These are phyloP conservation scores for Pseudachorutes palmiensis DNA, from an alignment of 1,140 invertebrate genomes.

Conservation along the genomic window DNA sequence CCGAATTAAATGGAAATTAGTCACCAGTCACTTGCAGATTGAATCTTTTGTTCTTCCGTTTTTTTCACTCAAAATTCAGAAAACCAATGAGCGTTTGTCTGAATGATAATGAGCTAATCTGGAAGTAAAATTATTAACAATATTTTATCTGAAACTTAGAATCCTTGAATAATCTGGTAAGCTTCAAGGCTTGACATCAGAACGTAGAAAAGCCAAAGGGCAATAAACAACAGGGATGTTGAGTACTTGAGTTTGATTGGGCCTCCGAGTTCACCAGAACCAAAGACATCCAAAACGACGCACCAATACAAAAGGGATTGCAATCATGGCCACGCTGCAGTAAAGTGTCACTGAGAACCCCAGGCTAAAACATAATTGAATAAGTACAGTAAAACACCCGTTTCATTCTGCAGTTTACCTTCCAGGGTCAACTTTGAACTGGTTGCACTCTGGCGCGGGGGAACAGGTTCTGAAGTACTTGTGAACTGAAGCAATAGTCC, in stretches of 20 bases:
- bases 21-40: too few relatives aligned
- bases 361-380: constrained; percentile 52
- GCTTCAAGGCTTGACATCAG: constrained; percentile 84
- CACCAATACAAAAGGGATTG: constrained; percentile 67
- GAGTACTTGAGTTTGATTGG: constrained; percentile 62
- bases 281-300: constrained; percentile 58
- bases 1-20: too few relatives aligned
- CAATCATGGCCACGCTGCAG: constrained; percentile 72
- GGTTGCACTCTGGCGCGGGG: constrained; percentile 40
- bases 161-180: constrained; percentile 77
- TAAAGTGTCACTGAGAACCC: constrained; percentile 85
- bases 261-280: constrained; percentile 91
- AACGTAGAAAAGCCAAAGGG: constrained; percentile 86
- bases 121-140: too few relatives aligned
- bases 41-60: too few relatives aligned
- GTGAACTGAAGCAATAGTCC: constrained; percentile 78
- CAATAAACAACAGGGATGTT: constrained; percentile 70
- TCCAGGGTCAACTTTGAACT: constrained; percentile 68
- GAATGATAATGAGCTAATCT: too few relatives aligned
- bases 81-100: too few relatives aligned
- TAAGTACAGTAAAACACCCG: not conserved
- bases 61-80: too few relatives aligned
- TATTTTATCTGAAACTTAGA: too few relatives aligned
- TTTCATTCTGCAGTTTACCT: constrained; percentile 51
- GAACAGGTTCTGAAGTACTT: constrained; percentile 45